Evolutionary conservation across 2,113 vertebrate species (phyloP).

Genomic region (Gobiocypris rarus): DNA sequence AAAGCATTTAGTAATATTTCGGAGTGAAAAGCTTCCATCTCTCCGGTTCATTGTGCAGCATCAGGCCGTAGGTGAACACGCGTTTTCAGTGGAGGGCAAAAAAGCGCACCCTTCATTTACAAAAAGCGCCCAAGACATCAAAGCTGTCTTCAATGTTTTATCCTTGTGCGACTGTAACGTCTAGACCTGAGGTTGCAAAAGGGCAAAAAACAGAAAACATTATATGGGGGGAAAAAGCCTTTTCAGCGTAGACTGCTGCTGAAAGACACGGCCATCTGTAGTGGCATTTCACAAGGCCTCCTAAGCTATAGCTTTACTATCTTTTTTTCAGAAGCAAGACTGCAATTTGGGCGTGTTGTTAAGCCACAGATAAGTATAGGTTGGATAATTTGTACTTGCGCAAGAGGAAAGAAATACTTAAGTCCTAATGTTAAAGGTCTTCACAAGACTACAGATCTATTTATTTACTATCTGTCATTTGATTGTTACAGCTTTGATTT

Average conservation of each 20-base stretch:
- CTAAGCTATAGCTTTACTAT: conserved; percentile 27
- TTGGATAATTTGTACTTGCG: conserved; percentile 59
- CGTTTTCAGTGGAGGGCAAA: conserved; percentile 34
- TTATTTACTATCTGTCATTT: conserved; percentile 45
- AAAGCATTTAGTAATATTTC: conserved; percentile 23
- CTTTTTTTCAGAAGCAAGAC: conserved; percentile 49
- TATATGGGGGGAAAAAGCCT: conserved; percentile 41
- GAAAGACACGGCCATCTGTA: conserved; percentile 34
- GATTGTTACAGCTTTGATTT: conserved; percentile 54
- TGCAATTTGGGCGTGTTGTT: conserved; percentile 64
- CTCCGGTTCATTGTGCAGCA: conserved; percentile 60
- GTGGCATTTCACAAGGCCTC: conserved; percentile 41
- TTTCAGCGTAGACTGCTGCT: conserved; percentile 25
- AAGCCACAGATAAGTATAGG: conserved; percentile 62
- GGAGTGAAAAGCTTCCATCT: not conserved
- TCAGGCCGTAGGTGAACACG: conserved; percentile 60
- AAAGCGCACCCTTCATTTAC: conserved; percentile 39
- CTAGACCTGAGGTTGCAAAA: conserved; percentile 36
- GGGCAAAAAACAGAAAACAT: conserved; percentile 25
- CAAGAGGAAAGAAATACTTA: conserved; percentile 59
- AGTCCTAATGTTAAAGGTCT: conserved; percentile 54
- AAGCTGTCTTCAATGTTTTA: conserved; percentile 49
- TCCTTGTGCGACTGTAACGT: conserved; percentile 48
- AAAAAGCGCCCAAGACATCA: conserved; percentile 39
- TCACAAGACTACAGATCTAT: conserved; percentile 34